Conservation (phyloP, 2,888 invertebrate species). For the Cyrtodaria siliqua region DNA sequence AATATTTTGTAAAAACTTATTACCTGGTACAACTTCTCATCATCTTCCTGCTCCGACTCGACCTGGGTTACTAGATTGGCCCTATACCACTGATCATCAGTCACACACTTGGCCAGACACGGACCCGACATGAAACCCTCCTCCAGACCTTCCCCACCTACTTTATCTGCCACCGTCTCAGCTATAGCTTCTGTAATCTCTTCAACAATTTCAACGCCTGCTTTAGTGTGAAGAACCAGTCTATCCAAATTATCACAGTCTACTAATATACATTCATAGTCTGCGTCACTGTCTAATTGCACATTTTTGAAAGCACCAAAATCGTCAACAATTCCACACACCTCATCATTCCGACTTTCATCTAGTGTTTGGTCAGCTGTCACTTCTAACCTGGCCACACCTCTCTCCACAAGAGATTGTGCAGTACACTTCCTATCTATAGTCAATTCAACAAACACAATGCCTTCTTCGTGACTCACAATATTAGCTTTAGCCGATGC, state of each 20-base stretch:
- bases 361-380: conserved; percentile 19
- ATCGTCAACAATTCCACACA: conserved; percentile 23
- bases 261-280: conserved; percentile 32
- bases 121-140: conserved; percentile 88
- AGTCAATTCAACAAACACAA: conserved; percentile 36
- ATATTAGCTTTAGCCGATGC: conserved; percentile 40
- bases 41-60: conserved; percentile 3
- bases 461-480: conserved; percentile 33
- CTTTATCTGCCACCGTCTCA: conserved; percentile 47
- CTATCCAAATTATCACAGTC: conserved; percentile 54
- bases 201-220: conserved; percentile 23
- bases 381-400: conserved; percentile 29
- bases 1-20: too few relatives aligned
- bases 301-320: conserved; percentile 52
- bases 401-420: conserved; percentile 39
- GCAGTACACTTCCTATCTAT: conserved; percentile 38
- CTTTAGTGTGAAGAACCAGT: conserved; percentile 44
- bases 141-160: conserved; percentile 86
- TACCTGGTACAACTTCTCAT: conserved; percentile 45
- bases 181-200: conserved; percentile 39
- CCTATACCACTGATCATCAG: conserved; percentile 64
- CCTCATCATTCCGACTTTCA: conserved; percentile 23
- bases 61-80: conserved; percentile 27
- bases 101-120: conserved; percentile 88
- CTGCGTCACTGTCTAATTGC: conserved; percentile 39